phyloP scores from a whole-genome alignment of 2,113 vertebrate species.

The Catagonus wagneri region DNA sequence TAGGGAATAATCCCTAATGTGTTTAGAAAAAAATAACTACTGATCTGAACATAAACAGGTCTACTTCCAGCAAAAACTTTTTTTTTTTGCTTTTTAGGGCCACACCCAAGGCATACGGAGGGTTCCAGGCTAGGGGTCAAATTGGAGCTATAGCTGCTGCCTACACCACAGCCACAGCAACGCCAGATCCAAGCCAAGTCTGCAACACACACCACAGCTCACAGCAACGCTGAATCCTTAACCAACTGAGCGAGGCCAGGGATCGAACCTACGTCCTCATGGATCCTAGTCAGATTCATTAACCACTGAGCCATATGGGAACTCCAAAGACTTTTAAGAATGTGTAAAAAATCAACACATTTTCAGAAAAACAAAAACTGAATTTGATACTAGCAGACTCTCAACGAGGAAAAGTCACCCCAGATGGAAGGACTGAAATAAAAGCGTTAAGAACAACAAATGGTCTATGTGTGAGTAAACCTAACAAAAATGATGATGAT shows the following conservation, averaged over 20 bases:
- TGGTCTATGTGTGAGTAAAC: not conserved
- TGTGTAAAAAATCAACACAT: not conserved
- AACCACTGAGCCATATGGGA: too few species aligned
- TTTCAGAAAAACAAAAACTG: not conserved
- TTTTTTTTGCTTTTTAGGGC: too few species aligned
- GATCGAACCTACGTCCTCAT: too few species aligned
- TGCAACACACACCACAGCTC: too few species aligned
- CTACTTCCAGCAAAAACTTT: not conserved
- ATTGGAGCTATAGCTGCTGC: too few species aligned
- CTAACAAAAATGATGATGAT: not conserved
- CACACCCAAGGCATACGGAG: too few species aligned
- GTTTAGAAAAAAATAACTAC: not conserved
- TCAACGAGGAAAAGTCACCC: not conserved
- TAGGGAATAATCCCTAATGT: not conserved
- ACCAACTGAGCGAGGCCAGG: too few species aligned
- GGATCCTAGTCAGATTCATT: too few species aligned
- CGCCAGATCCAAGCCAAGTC: too few species aligned
- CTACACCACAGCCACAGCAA: too few species aligned
- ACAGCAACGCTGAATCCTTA: too few species aligned
- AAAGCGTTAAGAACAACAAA: not conserved
- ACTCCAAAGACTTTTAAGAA: not conserved
- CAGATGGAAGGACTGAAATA: not conserved
- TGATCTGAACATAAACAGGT: not conserved
- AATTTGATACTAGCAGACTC: not conserved
- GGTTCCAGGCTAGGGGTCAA: too few species aligned